These are phyloP conservation scores for Pao palembangensis DNA, from an alignment of 2,113 vertebrate species.

Conservation along the genomic window DNA sequence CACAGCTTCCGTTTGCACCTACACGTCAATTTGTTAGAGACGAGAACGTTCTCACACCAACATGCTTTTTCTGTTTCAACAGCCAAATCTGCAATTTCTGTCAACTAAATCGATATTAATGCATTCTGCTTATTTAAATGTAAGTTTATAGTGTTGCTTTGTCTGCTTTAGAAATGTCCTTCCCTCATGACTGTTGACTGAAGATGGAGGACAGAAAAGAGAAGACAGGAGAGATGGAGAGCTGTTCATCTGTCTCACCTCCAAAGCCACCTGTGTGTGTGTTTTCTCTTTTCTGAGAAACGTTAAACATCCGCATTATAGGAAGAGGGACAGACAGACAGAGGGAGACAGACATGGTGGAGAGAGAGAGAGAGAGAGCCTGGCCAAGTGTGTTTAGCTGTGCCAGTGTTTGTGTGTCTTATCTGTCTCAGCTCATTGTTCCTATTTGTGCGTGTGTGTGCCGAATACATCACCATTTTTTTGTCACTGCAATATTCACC, in stretches of 20 bases:
- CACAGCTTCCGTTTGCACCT: slow-evolving; percentile 43
- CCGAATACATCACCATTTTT: not conserved
- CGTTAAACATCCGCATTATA: slow-evolving; percentile 59
- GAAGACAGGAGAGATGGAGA: slow-evolving; percentile 12
- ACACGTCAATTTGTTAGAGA: slow-evolving; percentile 31
- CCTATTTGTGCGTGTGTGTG: not conserved
- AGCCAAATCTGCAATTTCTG: no score
- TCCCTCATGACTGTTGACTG: not conserved
- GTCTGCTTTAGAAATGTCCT: not conserved
- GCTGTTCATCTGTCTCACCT: slow-evolving; percentile 26
- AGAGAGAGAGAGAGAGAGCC: no score
- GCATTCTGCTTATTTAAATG: no score
- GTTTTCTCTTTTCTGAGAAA: slow-evolving; percentile 54
- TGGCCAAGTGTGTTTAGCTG: not conserved
- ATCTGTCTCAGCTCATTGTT: slow-evolving; percentile 13
- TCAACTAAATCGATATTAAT: no score
- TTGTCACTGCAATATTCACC: not conserved
- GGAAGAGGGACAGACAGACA: not conserved
- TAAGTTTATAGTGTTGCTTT: no score
- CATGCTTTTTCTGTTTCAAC: no score
- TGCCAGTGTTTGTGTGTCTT: slow-evolving; percentile 25
- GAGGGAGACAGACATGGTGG: no score
- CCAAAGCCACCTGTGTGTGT: slow-evolving; percentile 16
- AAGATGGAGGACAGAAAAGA: slow-evolving; percentile 32
- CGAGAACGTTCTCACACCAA: slow-evolving; percentile 14